phyloP scores from a whole-genome alignment of 2,888 invertebrate genomes.

The Ligdia adustata region DNA sequence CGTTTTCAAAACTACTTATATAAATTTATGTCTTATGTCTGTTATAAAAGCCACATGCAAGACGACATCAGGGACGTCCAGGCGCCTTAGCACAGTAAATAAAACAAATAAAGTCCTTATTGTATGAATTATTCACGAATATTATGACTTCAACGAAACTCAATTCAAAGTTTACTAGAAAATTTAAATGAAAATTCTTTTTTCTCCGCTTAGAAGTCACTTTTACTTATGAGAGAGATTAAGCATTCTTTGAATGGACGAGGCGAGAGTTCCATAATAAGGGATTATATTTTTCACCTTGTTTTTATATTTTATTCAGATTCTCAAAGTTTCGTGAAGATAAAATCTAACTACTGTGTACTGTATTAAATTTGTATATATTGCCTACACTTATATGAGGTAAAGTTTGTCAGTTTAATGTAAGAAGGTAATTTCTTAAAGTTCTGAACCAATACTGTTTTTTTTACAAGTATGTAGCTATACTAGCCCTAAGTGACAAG shows the following conservation, averaged over 20 bases:
- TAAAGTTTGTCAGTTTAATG: no score
- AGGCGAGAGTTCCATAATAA: conserved; percentile 41
- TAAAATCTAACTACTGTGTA: no score
- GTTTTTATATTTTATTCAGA: no score
- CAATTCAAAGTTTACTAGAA: conserved; percentile 61
- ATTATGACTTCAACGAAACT: conserved; percentile 63
- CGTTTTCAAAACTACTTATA: background rate
- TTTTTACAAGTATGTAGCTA: no score
- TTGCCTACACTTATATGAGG: no score
- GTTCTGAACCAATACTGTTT: no score
- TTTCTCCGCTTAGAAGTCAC: conserved; percentile 55
- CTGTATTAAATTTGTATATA: no score
- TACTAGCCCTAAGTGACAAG: no score
- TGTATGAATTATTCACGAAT: conserved; percentile 55
- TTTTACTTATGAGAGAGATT: conserved; percentile 61
- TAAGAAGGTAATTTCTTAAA: no score
- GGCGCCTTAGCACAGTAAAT: conserved; percentile 11
- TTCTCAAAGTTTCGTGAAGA: no score
- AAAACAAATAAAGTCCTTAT: conserved; percentile 43
- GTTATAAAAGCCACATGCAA: background rate
- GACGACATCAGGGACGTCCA: background rate
- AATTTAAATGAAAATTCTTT: conserved; percentile 66
- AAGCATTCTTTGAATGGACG: conserved; percentile 53
- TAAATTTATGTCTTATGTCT: no score
- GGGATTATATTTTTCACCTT: conserved; percentile 32